Base-by-base conservation (phyloP, 2,888 invertebrate genomes). In the Lasius fuliginosus region DNA sequence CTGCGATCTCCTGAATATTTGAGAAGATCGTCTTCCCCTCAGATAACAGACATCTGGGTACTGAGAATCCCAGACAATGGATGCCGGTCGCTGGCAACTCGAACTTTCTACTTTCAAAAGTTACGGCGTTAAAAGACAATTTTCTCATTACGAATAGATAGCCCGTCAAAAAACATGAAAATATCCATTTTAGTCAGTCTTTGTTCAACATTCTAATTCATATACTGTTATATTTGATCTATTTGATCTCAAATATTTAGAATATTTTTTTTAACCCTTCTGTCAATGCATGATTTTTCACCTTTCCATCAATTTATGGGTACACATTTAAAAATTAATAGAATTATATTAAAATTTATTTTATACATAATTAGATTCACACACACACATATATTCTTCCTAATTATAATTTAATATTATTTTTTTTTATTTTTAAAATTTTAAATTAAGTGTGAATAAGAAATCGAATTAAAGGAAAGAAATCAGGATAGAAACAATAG, bases 1-100 rank as follows among this genome's bases (percentile, higher is more conserved):
- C 92, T 92, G 93, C 93, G 91, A 94, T 93, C 94, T 93, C 87
- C 90, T 94, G 94, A 94, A 94, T 94, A 94, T 94, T 95, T 95
- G 92, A 94, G 87, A 91, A 92, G 92, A 91, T 89, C 90, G 92
- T 90, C 91, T 88, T 90, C 90, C 90, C 88, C 88, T 85, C 85
- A 62, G 89, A 83, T 90, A 88, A 33, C 71, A 58, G 49, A 46
- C 74, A 73, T 74, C 75, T 74, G 74, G 42, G 46, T 74, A 60
- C 75, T 42, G 58, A 8, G 18, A 81, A 42, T 27, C 46, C 18
- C 79, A 81, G 60, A 74, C 60, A 81, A 81, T 81, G 69, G 79
- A 81, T 77, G 76, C 71, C 40, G 23, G 67, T 75, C 68, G 77
- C 30, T 49, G 42, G 33, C 53, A 53, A 53, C 79, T 74, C 18